Conservation (phyloP, 2,888 invertebrate species). For the Noctua fimbriata region DNA sequence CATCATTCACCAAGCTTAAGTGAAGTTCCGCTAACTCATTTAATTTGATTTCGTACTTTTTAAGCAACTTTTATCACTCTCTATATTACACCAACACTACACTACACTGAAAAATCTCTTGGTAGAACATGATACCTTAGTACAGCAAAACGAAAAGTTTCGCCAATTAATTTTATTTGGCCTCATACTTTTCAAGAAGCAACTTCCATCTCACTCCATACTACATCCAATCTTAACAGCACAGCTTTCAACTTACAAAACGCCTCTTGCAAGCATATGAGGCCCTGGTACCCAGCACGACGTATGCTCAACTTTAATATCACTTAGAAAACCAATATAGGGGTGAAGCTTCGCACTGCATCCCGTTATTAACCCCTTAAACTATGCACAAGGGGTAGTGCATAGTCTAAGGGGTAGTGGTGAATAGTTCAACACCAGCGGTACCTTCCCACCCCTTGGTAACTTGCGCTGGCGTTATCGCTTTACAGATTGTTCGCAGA, state of each 20-base stretch:
- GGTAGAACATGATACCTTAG: not conserved
- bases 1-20: too few relatives aligned
- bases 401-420: not conserved
- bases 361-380: slow-evolving; percentile 57
- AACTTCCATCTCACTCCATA: not conserved
- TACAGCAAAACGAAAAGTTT: not conserved
- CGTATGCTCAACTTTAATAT: slow-evolving; percentile 35
- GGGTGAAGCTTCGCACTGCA: slow-evolving; percentile 26
- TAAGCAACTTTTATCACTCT: too few relatives aligned
- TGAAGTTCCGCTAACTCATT: too few relatives aligned
- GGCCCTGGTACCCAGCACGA: slow-evolving; percentile 7
- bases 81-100: too few relatives aligned
- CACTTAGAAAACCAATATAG: slow-evolving; percentile 51
- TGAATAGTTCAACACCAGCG: slow-evolving; percentile 49
- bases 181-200: not conserved
- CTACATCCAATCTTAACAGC: not conserved
- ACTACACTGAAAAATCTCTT: not conserved
- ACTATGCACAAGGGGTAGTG: slow-evolving; percentile 57
- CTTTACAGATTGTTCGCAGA: slow-evolving; percentile 24
- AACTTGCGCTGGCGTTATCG: slow-evolving; percentile 32
- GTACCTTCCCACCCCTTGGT: slow-evolving; percentile 31
- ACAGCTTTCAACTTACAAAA: not conserved
- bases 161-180: not conserved
- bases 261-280: not conserved
- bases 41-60: too few relatives aligned